A percentile compares a stretch with the other conserved stretches of the same genome.
Evolutionary conservation across 2,797 vertebrate species (phyloP).

Genomic region (Orientallactaga sibirica): DNA sequence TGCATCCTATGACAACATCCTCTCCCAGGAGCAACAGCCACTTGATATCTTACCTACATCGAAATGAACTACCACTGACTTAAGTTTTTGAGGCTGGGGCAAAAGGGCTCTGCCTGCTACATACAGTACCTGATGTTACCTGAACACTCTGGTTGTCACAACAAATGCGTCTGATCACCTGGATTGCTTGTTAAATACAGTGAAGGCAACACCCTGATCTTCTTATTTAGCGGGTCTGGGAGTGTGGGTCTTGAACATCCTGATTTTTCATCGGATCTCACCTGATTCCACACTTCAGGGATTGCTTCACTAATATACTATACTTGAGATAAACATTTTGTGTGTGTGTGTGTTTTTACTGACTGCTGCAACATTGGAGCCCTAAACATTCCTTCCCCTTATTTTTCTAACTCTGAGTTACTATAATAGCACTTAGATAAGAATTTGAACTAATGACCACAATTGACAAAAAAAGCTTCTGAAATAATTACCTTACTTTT

Average conservation of each 20-base stretch:
- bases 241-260: background rate
- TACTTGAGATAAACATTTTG: background rate
- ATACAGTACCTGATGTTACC: too few species aligned
- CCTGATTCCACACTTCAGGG: background rate
- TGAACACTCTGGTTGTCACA: background rate
- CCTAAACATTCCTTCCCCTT: background rate
- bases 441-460: constrained; percentile 14
- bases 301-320: background rate
- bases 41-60: background rate
- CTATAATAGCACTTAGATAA: background rate
- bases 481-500: constrained; percentile 7
- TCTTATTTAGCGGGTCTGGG: background rate
- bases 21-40: background rate
- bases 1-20: background rate
- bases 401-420: background rate
- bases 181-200: background rate
- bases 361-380: background rate
- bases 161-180: background rate
- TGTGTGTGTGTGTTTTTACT: background rate
- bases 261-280: background rate
- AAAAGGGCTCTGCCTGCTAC: background rate
- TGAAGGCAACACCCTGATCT: background rate
- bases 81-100: background rate
- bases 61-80: background rate
- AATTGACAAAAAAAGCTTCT: constrained; percentile 12